phyloP scores from a whole-genome alignment of 1,140 invertebrate species.

The Calosoma granatense region DNA sequence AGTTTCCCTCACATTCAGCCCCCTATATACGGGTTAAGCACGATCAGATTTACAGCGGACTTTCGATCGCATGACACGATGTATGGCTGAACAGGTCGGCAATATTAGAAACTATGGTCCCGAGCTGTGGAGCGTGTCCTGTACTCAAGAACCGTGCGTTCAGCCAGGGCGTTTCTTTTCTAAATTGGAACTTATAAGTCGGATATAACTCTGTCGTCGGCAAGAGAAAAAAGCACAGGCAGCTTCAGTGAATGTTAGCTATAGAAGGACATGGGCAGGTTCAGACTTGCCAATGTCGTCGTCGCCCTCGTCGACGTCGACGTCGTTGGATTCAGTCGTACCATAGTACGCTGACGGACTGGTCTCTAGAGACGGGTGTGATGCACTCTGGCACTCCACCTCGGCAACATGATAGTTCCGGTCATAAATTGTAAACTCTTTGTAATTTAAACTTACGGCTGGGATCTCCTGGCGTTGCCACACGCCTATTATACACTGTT shows the following conservation, averaged over 20 bases:
- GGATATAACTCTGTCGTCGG: neutral
- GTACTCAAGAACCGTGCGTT: neutral
- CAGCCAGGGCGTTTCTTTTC: neutral
- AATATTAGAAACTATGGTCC: conserved; percentile 1
- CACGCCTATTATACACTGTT: too few species aligned
- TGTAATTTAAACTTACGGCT: too few species aligned
- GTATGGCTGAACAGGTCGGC: conserved; percentile 2
- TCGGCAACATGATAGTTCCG: too few species aligned
- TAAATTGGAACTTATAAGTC: conserved; percentile 7
- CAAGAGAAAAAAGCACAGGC: neutral
- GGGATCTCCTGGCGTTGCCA: too few species aligned
- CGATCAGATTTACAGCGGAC: conserved; percentile 3
- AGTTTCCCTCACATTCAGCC: neutral
- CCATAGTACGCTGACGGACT: neutral
- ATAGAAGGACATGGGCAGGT: too few species aligned
- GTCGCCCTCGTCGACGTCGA: neutral
- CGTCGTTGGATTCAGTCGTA: neutral
- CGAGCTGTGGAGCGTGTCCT: neutral
- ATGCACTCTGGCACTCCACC: neutral
- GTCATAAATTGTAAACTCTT: too few species aligned
- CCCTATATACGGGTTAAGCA: conserved; percentile 1
- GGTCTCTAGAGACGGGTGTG: neutral
- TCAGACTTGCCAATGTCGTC: too few species aligned
- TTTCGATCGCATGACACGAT: neutral
- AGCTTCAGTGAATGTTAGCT: too few species aligned